phyloP scores from a whole-genome alignment of 2,888 invertebrate species.

The Torymus auratus region DNA sequence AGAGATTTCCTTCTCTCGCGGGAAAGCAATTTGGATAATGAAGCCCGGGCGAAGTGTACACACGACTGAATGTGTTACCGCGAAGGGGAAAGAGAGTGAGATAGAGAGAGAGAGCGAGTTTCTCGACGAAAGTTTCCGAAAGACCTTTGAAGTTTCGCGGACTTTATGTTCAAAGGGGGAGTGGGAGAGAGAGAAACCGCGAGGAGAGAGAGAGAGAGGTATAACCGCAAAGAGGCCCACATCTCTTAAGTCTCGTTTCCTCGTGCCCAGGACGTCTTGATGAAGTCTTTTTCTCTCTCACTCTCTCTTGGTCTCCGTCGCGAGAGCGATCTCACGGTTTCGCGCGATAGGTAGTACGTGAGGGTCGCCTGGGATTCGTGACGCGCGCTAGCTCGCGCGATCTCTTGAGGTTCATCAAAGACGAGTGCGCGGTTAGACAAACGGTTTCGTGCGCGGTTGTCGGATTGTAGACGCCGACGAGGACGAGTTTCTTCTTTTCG shows the following conservation, averaged over 20 bases:
- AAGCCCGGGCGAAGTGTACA: conserved; percentile 38
- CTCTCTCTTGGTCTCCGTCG: not conserved
- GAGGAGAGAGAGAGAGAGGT: not conserved
- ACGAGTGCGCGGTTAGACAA: conserved; percentile 6
- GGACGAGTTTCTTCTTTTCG: conserved; percentile 19
- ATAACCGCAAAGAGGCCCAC: conserved; percentile 39
- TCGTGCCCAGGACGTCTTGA: conserved; percentile 11
- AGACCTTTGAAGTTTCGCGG: conserved; percentile 48
- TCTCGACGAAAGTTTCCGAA: conserved; percentile 34
- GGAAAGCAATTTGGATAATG: conserved; percentile 58
- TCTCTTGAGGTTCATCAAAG: not conserved
- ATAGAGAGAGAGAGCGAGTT: conserved; percentile 2
- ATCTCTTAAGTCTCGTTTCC: conserved; percentile 35
- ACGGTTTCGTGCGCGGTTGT: conserved; percentile 7
- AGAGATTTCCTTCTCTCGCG: conserved; percentile 30
- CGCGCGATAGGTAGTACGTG: conserved; percentile 4
- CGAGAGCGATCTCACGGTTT: not conserved
- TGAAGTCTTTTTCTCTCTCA: conserved; percentile 21
- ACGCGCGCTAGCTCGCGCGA: not conserved
- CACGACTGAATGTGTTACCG: conserved; percentile 37
- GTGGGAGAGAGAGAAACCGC: conserved; percentile 13
- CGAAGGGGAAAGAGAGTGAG: too few species aligned
- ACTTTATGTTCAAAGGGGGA: conserved; percentile 39
- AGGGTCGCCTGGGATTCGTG: conserved; percentile 6
- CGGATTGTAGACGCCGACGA: conserved; percentile 11